Evolutionary conservation across 2,888 invertebrate species (phyloP).

Genomic region (Notodonta dromedarius): DNA sequence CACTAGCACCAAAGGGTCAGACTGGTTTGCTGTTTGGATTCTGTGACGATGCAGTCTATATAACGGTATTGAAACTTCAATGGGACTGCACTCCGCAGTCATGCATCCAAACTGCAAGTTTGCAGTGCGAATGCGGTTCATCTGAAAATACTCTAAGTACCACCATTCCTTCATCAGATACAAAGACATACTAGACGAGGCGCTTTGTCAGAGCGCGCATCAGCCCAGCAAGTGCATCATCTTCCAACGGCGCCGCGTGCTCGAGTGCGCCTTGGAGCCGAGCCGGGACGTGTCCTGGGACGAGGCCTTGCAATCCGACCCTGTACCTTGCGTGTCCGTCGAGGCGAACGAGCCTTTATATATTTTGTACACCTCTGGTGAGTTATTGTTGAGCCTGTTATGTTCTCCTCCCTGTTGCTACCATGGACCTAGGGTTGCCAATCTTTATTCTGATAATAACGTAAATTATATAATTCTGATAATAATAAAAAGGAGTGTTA

Average conservation of each 20-base stretch:
- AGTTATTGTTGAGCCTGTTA: slow-evolving; percentile 9
- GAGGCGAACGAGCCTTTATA: slow-evolving; percentile 96
- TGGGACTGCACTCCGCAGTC: too few relatives aligned
- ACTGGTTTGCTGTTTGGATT: too few relatives aligned
- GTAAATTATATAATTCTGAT: too few relatives aligned
- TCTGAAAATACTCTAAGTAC: too few relatives aligned
- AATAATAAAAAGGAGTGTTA: too few relatives aligned
- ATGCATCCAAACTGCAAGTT: too few relatives aligned
- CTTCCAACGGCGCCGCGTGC: slow-evolving; percentile 89
- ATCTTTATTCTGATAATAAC: too few relatives aligned
- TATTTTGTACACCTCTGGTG: slow-evolving; percentile 95
- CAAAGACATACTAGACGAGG: slow-evolving; percentile 92
- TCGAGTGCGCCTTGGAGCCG: slow-evolving; percentile 85
- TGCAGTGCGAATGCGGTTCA: not conserved
- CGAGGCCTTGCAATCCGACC: slow-evolving; percentile 87
- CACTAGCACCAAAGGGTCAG: too few relatives aligned
- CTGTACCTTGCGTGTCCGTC: slow-evolving; percentile 92
- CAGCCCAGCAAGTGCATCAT: slow-evolving; percentile 93
- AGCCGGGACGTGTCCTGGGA: slow-evolving; percentile 92
- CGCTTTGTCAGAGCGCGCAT: slow-evolving; percentile 88
- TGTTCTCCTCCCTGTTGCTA: too few relatives aligned
- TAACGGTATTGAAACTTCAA: too few relatives aligned
- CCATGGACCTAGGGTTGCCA: too few relatives aligned
- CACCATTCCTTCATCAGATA: slow-evolving; percentile 85
- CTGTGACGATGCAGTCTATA: too few relatives aligned